phyloP scores from a whole-genome alignment of 2,888 invertebrate species.

The Mythimna pallens region DNA sequence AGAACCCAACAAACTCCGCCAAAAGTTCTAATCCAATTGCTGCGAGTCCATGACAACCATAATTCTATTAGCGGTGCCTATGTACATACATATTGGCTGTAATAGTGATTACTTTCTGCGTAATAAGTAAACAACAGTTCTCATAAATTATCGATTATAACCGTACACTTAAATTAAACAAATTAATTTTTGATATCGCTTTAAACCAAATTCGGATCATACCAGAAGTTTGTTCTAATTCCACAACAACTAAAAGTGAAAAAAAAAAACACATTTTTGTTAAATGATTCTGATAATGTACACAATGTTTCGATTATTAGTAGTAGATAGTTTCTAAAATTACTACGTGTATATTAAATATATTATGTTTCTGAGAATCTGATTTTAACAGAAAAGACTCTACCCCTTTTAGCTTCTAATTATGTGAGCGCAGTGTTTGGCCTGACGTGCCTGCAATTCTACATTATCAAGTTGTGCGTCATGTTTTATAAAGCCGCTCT shows the following conservation, averaged over 20 bases:
- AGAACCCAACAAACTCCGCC: slow-evolving; percentile 81
- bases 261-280: no score
- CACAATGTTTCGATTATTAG: no score
- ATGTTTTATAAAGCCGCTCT: background rate
- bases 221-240: no score
- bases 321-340: background rate
- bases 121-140: slow-evolving; percentile 34
- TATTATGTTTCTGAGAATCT: background rate
- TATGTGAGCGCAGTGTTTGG: no score
- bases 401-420: background rate
- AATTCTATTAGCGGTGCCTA: slow-evolving; percentile 74
- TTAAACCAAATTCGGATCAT: background rate
- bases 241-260: background rate
- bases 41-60: slow-evolving; percentile 72
- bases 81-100: slow-evolving; percentile 53
- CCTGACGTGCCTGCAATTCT: background rate
- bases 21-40: slow-evolving; percentile 85
- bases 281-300: no score
- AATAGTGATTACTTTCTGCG: slow-evolving; percentile 58
- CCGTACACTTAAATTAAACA: background rate
- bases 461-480: background rate
- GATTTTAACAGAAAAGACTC: background rate
- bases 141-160: slow-evolving; percentile 7
- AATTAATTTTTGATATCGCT: background rate
- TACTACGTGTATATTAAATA: background rate